A percentile compares a stretch with the other conserved stretches of the same genome.
Conservation (phyloP, 2,797 vertebrate species). For the Poeciliopsis gracilis region DNA sequence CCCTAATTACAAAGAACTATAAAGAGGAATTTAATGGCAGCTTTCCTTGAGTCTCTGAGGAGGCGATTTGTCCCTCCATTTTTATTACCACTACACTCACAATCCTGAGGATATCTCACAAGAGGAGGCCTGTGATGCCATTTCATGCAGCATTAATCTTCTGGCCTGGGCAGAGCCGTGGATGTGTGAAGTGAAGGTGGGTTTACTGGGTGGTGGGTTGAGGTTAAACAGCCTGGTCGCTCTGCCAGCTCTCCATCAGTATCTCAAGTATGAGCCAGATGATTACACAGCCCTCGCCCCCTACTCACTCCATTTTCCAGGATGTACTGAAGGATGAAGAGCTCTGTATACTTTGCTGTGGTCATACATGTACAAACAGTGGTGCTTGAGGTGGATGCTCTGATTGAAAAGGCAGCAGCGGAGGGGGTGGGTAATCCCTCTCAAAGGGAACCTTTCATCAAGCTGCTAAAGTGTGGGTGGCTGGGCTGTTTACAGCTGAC, state of each 20-base stretch:
- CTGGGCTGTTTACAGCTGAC: slow-evolving; percentile 59
- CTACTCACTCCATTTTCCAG: slow-evolving; percentile 54
- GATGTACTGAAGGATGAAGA: slow-evolving; percentile 42
- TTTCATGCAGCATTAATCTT: slow-evolving; percentile 79
- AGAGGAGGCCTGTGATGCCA: slow-evolving; percentile 59
- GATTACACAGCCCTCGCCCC: slow-evolving; percentile 58
- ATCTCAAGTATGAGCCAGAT: slow-evolving; percentile 71
- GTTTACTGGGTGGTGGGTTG: slow-evolving; percentile 37
- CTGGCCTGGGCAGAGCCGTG: slow-evolving; percentile 30
- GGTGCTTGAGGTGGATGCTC: slow-evolving; percentile 40
- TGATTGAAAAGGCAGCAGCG: slow-evolving; percentile 60
- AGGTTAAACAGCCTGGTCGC: slow-evolving; percentile 67
- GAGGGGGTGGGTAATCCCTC: slow-evolving; percentile 59
- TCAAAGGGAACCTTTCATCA: slow-evolving; percentile 70
- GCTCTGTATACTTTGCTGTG: slow-evolving; percentile 60
- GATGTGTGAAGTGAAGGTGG: slow-evolving; percentile 30
- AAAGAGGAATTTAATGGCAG: slow-evolving; percentile 40
- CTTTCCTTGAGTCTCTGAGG: slow-evolving; percentile 37
- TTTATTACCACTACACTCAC: slow-evolving; percentile 42
- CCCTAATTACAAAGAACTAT: slow-evolving; percentile 27
- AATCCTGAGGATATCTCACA: slow-evolving; percentile 56
- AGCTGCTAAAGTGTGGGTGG: slow-evolving; percentile 60
- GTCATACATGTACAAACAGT: slow-evolving; percentile 63
- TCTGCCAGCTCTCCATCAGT: slow-evolving; percentile 60
- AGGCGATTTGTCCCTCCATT: slow-evolving; percentile 28